These are phyloP conservation scores for Bombus pascuorum DNA, from an alignment of 1,140 invertebrate genomes.

Conservation along the genomic window DNA sequence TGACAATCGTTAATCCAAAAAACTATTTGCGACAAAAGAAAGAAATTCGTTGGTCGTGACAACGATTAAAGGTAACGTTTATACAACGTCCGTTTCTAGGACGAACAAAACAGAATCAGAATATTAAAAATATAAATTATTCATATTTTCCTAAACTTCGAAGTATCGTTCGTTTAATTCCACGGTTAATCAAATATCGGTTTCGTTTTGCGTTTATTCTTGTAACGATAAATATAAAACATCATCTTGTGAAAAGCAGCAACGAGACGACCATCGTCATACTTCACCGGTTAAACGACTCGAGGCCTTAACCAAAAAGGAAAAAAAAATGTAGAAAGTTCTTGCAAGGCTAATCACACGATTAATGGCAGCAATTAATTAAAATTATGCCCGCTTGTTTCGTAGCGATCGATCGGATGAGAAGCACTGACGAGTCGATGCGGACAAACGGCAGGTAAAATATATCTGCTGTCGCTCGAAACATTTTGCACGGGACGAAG, in stretches of 20 bases:
- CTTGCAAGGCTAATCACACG: background rate
- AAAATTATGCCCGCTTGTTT: background rate
- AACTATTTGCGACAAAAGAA: too few species aligned
- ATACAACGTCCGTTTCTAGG: too few species aligned
- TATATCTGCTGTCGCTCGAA: conserved; percentile 40
- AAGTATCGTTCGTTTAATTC: too few species aligned
- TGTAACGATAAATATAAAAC: background rate
- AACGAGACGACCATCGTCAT: rapidly evolving
- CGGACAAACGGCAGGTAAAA: conserved; percentile 40
- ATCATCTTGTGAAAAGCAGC: rapidly evolving
- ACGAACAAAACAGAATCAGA: background rate
- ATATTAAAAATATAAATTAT: too few species aligned
- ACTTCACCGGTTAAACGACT: too few species aligned
- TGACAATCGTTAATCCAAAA: too few species aligned
- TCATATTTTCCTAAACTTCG: too few species aligned
- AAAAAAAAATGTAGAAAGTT: background rate
- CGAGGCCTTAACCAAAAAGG: background rate
- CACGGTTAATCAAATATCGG: too few species aligned
- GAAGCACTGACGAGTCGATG: conserved; percentile 39
- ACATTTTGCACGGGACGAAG: conserved; percentile 47
- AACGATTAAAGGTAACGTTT: too few species aligned
- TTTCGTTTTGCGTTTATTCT: too few species aligned
- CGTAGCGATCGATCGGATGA: conserved; percentile 18
- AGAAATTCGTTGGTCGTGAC: too few species aligned
- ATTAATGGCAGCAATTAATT: conserved; percentile 1